phyloP scores from a whole-genome alignment of 2,113 vertebrate genomes.

The Pyrgilauda ruficollis region DNA sequence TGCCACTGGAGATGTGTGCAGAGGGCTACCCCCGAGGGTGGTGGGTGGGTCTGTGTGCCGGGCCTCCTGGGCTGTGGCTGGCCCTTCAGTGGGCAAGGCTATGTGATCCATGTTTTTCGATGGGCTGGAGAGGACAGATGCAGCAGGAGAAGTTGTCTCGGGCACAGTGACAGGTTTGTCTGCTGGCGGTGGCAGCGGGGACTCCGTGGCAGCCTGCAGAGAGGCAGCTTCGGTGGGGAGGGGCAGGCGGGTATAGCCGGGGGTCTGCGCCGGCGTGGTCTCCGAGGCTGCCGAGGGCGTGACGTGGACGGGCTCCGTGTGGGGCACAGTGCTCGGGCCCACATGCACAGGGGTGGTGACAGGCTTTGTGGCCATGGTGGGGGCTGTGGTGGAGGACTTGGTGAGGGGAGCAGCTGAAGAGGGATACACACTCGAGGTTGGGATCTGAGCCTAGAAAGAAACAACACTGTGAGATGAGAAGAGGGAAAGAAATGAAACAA shows the following conservation, averaged over 20 bases:
- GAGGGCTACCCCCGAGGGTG: neutral
- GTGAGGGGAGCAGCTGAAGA: conserved; percentile 64
- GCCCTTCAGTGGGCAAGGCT: conserved; percentile 4
- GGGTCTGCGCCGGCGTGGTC: neutral
- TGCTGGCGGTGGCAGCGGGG: conserved; percentile 39
- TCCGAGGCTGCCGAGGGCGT: neutral
- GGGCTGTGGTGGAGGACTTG: conserved; percentile 16
- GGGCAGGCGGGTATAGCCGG: neutral
- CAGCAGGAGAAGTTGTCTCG: conserved; percentile 23
- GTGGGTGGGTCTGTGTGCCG: conserved; percentile 2
- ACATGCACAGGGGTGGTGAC: neutral
- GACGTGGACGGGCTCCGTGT: conserved; percentile 45
- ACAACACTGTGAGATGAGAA: neutral
- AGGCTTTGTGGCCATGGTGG: neutral
- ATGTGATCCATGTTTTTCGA: neutral
- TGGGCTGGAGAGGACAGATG: neutral
- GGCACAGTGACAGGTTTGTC: conserved; percentile 56
- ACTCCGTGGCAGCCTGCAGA: conserved; percentile 18
- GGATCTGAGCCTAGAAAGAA: conserved; percentile 64
- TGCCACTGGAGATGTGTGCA: neutral
- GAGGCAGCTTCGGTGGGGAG: neutral
- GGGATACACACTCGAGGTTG: conserved; percentile 41
- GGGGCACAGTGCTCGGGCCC: conserved; percentile 10
- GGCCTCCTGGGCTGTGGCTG: neutral
- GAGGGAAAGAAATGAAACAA: neutral